Percentiles rank a stretch among this genome's conserved stretches.
These are phyloP conservation scores for Sminthurides bifidus DNA, from an alignment of 1,140 invertebrate genomes.

Conservation along the genomic window DNA sequence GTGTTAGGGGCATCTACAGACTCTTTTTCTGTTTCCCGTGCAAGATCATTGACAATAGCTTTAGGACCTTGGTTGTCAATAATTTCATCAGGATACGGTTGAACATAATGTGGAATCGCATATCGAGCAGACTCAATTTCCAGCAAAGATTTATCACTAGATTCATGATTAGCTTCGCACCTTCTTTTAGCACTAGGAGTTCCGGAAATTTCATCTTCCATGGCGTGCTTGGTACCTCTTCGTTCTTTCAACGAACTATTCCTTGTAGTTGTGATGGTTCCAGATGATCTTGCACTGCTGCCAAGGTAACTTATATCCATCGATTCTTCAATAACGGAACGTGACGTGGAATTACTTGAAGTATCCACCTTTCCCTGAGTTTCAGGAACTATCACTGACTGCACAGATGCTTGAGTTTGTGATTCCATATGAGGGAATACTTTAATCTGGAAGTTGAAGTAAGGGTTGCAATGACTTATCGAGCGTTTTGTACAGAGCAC, in stretches of 20 bases:
- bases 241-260: background rate
- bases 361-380: background rate
- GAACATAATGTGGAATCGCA: background rate
- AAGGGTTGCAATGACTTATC: slow-evolving; percentile 52
- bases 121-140: background rate
- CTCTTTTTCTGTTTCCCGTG: background rate
- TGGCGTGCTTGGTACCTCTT: background rate
- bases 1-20: no score
- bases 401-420: background rate
- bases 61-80: background rate
- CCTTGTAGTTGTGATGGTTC: background rate
- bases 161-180: background rate
- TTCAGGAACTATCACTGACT: background rate
- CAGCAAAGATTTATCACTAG: background rate
- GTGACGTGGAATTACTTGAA: background rate
- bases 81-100: background rate
- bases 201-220: background rate
- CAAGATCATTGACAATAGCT: background rate
- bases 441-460: background rate
- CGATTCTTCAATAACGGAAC: background rate
- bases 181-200: background rate
- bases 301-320: background rate
- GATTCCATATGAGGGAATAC: background rate
- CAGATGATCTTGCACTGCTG: background rate
- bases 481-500: slow-evolving; percentile 49